Evolutionary conservation across 2,888 invertebrate species (phyloP), one percentile per base, ranked within the genome.

Genomic region (Erannis defoliaria): DNA sequence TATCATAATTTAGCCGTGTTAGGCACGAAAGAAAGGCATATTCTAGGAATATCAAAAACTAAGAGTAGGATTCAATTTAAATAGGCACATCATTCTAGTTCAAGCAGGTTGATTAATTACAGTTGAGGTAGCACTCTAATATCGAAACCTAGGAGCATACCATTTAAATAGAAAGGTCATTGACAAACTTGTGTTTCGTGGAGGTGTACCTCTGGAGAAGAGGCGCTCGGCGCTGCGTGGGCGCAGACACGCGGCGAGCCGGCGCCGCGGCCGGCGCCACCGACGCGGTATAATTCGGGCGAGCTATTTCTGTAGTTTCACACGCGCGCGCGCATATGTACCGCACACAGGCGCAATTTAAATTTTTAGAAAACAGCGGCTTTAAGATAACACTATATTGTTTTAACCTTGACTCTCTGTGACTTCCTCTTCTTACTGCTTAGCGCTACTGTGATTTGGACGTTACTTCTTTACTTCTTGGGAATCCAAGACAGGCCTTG

Each of bases 261-360:
- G 86, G 88, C 89, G 88, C 89, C 89, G 84, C 86, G 74, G 75
- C 81, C 83, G 89, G 90, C 91, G 90, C 90, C 91, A 88, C 82
- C 85, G 84, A 81, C 87, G 78, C 81, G 88, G 85, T 90, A 85
- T 88, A 92, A 90, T 92, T 91, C 88, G 90, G 91, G 86, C 88
- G 81, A 75, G 89, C 85, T 92, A 92, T 92, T 92, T 92, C 84
- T 80, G 88, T 82, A 87, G 87, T 86, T 88, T 90, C 88, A 89
- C 89, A 89, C 87, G 88, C 88, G 85, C 78, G 74, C 76, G 81
- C 82, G 80, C 85, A 72, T 48, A 50, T 51, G 61, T 76, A 72
- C 80, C 76, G 77, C 74, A 81, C 86, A 81, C 46, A 78, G 77
- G 76, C 63, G 70, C 84, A 88, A 85, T 88, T 84, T 78, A 72